Evolutionary conservation across 53 echinoderm and acorn worm genomes (phyloP), one percentile per base, ranked within the genome.

Genomic region (Henricia sp.): DNA sequence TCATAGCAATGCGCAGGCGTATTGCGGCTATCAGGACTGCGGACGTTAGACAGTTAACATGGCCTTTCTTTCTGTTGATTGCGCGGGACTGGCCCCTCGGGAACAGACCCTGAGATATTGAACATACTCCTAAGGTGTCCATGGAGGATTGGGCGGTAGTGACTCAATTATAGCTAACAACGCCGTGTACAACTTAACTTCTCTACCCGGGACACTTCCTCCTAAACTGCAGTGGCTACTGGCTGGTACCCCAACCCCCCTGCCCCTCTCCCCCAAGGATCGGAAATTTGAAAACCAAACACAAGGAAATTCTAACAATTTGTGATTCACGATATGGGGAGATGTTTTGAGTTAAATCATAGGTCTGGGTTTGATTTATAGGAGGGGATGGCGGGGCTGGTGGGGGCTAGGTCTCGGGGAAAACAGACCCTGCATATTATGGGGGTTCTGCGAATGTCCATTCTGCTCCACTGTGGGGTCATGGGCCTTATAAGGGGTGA

Each of bases 271-370:
- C 48, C 48, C 48, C 48, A 9, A 12, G 34, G 24, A 63, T 53
- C 80, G 80, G 80, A 80, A 80, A 80, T 80, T 80, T 44, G 64
- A 80, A 80, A 80, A 39, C 62, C 65, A 80, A 80, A 80, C 80
- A 80, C 64, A 36, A 80, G 80, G 64, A 80, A 80, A 80, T 80
- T 80, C 39, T 32, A 50, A 64, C 64, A 80, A 80, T 80, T 63
- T 80, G 43, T 80, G 64, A 80, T 43, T 80, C 80, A 80, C 37
- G 80, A 32, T 70, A 38, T 57, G 33, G 77, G 59, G 59, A 55
- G 57, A 59, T 77, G 62, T 80, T 80, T 62, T 80, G 65, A 80
- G 80, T 80, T 80, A n/a, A n/a, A n/a, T 42, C 38, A 58, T 5
- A 39, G 25, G 73, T 19, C 55, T 12, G 3, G 11, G 33, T 30